Evolutionary conservation across 2,797 vertebrate species (phyloP), one percentile per base, ranked within the genome.

Genomic region (Melanotaenia boesemani): DNA sequence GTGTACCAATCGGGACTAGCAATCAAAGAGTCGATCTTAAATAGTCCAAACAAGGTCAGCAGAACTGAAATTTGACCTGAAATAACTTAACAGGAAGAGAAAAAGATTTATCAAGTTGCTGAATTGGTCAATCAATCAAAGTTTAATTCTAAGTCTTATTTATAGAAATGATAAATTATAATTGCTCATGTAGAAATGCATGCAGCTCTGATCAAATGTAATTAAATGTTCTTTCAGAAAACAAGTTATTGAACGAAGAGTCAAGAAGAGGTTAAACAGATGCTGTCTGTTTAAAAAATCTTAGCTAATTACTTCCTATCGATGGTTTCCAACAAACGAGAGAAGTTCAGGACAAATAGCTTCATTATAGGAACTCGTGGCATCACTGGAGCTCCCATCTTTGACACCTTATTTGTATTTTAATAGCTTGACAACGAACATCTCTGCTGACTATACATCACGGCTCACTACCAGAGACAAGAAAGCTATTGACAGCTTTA

Each of bases 401-500:
- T 63, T 82, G 46, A 70, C 76, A 67, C 52, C 24, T 59, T 80
- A 56, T 82, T 69, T 74, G 59, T 57, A 44, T 64, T 65, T 36
- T 80, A 61, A 46, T 24, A 63, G 48, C 63, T 11, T 12, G 9
- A n/a, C 39, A 70, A 79, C 32, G 80, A 83, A 85, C 80, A 82
- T 64, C 59, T 72, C 55, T 68, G 41, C 18, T 3, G 60, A 48
- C 70, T 36, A 79, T 77, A 67, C 56, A 84, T 75, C 44, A 63
- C 50, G 52, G 59, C 58, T 9, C 13, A 6, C 62, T 73, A 55
- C 8, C 48, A 63, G 24, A 77, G 39, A 80, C 65, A 59, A 75
- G 54, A 75, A 60, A 81, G 77, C 30, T 80, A 81, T 73, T 79
- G 84, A 84, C 81, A 85, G 87, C 16, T 83, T 88, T 86, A 81